phyloP scores from a whole-genome alignment of 2,797 vertebrate genomes.

The Platalea minor region DNA sequence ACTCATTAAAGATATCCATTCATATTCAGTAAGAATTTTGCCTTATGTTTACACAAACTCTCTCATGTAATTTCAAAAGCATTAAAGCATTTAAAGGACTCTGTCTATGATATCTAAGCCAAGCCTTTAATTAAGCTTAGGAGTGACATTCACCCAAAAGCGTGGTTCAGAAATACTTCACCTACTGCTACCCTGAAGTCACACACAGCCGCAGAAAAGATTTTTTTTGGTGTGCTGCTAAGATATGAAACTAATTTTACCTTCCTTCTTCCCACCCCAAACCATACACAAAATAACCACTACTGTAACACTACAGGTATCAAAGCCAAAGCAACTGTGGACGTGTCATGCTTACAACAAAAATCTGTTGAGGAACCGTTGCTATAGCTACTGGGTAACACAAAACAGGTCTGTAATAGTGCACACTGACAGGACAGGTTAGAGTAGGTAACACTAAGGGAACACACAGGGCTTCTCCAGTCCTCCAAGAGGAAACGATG shows the following conservation, averaged over 20 bases:
- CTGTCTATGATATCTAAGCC: neutral
- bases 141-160: neutral
- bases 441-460: neutral
- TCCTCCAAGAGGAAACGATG: neutral
- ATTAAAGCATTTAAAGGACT: neutral
- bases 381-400: neutral
- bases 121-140: neutral
- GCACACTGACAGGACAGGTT: neutral
- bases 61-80: neutral
- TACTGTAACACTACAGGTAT: neutral
- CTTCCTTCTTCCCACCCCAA: neutral
- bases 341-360: accelerated
- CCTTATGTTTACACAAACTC: neutral
- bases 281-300: neutral
- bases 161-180: neutral
- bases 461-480: neutral
- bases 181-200: neutral
- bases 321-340: neutral
- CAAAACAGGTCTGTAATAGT: neutral
- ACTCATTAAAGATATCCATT: neutral
- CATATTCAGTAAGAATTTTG: neutral
- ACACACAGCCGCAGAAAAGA: neutral
- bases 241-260: neutral
- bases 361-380: neutral
- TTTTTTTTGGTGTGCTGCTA: neutral